phyloP scores from a whole-genome alignment of 1,140 invertebrate species.

The Drosophila athabasca region DNA sequence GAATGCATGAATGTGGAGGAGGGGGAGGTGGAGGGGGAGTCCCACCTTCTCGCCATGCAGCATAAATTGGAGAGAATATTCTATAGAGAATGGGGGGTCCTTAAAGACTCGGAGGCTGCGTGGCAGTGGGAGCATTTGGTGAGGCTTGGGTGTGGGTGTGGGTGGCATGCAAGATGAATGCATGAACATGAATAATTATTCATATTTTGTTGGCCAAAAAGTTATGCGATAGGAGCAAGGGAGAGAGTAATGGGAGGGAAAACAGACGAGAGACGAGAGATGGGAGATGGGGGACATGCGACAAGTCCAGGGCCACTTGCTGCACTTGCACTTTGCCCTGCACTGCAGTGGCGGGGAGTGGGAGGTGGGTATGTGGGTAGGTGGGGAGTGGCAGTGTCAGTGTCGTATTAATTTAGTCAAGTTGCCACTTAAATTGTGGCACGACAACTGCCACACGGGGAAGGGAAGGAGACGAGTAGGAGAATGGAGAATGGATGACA shows the following conservation, averaged over 20 bases:
- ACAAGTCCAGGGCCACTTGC: too few relatives aligned
- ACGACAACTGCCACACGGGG: constrained; percentile 45
- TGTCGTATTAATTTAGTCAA: constrained; percentile 82
- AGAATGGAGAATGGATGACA: constrained; percentile 1
- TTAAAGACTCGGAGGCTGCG: too few relatives aligned
- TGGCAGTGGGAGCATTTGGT: too few relatives aligned
- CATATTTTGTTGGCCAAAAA: constrained; percentile 62
- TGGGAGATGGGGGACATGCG: too few relatives aligned
- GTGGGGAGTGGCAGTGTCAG: constrained; percentile 54
- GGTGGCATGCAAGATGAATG: too few relatives aligned
- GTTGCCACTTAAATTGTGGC: constrained; percentile 79
- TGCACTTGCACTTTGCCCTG: too few relatives aligned
- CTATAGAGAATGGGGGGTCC: not conserved
- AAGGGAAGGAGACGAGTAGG: not conserved
- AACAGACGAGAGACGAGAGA: too few relatives aligned
- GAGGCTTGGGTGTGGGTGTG: too few relatives aligned
- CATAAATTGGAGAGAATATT: not conserved
- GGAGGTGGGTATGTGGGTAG: not conserved
- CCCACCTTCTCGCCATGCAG: too few relatives aligned
- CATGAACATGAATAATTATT: constrained; percentile 60
- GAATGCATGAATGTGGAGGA: constrained; percentile 23
- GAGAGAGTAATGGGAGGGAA: too few relatives aligned
- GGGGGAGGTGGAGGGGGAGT: too few relatives aligned
- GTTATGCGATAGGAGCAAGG: too few relatives aligned
- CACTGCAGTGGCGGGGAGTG: not conserved